Evolutionary conservation across 37 sponge, comb jelly and placozoan species (phyloP).

Genomic region (Spongilla lacustris): DNA sequence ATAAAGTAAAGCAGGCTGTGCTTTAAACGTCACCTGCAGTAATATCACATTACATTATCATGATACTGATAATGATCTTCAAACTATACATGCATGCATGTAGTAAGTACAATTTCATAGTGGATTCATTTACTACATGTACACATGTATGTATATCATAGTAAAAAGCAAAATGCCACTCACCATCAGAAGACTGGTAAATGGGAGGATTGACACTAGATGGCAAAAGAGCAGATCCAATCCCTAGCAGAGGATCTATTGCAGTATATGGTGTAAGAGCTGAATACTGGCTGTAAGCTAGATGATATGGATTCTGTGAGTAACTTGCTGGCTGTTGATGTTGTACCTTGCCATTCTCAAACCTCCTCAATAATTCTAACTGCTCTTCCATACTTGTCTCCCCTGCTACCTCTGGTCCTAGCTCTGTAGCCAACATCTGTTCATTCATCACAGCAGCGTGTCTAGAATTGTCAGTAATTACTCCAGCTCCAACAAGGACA

Average conservation of each 20-base stretch:
- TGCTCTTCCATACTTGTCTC: neutral
- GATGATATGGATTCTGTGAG: neutral
- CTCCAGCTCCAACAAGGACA: neutral
- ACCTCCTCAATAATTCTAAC: neutral
- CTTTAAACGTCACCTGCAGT: no score
- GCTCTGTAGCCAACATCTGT: no score
- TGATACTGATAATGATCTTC: no score
- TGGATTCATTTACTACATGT: no score
- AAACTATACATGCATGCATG: no score
- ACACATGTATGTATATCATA: no score
- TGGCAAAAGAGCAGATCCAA: neutral
- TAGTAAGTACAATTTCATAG: no score
- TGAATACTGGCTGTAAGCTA: neutral
- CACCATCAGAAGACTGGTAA: slow-evolving; percentile 39
- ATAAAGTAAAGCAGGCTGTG: no score
- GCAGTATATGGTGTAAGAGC: neutral
- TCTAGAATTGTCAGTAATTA: no score
- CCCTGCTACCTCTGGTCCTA: neutral
- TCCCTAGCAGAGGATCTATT: neutral
- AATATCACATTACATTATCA: no score
- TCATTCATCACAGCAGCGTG: no score
- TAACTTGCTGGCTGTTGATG: neutral
- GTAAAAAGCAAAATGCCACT: slow-evolving; percentile 27
- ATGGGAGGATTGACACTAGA: neutral
- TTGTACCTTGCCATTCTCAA: neutral